Base-by-base conservation (phyloP, 2,797 vertebrate species). In the Crocodylus rhombifer region DNA sequence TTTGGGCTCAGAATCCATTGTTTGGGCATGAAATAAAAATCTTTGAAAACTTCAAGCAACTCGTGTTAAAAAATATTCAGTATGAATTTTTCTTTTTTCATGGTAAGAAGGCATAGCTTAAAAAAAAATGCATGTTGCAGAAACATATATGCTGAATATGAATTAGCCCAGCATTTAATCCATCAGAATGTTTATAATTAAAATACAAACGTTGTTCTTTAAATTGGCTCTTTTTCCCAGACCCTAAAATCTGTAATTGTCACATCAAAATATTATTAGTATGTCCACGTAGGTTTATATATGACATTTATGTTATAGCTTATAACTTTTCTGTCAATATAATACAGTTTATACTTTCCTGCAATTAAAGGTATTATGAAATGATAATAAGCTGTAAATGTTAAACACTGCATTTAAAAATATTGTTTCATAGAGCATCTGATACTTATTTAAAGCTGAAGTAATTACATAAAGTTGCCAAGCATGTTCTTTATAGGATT, bases 21-120 rank as follows among this genome's bases (percentile, higher is more conserved):
- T 86, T 86, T 15, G 76, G 83, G 56, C 26, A 64, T 36, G 17
- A 84, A 78, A 69, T 86, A 56, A 76, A 86, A 71, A 77, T 84
- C 10, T 81, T 69, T 67, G 26, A 21, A 60, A 81, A 65, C 26
- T 86, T 82, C 56, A 25, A 63, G 42, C 56, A 84, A 74, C 15
- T 77, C 5, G 25, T 8, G 2, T 28, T 33, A 65, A 12, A 1
- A 6, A 6, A 25, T 83, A 89, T 87, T 80, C 4, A 65, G 81
- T 86, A 56, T 86, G 73, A 55, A 3, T 82, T 89, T 79, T 91
- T 14, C 12, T 87, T 89, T 85, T 23, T 28, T 80, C 92, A 87
- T 79, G 89, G 18, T 63, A 77, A 86, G 56, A 79, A 85, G 82
- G 78, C 20, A 33, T 63, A 6, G 28, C 20, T 89, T 71, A 74